Percentiles rank a stretch among this genome's conserved stretches.
phyloP scores from a whole-genome alignment of 1,140 invertebrate species.

The Drosophila trapezifrons region DNA sequence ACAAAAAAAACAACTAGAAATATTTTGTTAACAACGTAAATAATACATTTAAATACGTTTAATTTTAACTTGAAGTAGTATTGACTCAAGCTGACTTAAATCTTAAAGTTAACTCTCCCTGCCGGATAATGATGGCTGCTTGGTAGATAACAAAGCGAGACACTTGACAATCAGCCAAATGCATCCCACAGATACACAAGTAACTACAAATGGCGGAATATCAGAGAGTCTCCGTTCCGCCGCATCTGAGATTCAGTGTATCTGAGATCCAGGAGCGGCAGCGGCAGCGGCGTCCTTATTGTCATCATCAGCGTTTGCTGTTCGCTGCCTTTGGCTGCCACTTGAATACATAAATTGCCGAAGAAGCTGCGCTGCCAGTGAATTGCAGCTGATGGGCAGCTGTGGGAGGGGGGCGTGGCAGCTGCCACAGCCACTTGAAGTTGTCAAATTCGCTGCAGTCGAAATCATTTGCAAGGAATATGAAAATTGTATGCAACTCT shows the following conservation, averaged over 20 bases:
- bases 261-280: slow-evolving; percentile 30
- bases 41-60: neutral
- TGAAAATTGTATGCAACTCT: slow-evolving; percentile 59
- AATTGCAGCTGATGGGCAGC: slow-evolving; percentile 52
- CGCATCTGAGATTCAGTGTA: slow-evolving; percentile 23
- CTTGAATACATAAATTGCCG: slow-evolving; percentile 80
- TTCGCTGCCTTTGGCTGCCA: slow-evolving; percentile 63
- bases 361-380: slow-evolving; percentile 54
- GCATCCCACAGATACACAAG: slow-evolving; percentile 67
- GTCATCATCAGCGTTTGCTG: slow-evolving; percentile 56
- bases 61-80: too few relatives aligned
- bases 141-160: slow-evolving; percentile 58
- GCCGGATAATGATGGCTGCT: slow-evolving; percentile 65
- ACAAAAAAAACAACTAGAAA: neutral
- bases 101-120: slow-evolving; percentile 14
- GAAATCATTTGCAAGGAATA: slow-evolving; percentile 72
- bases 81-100: neutral
- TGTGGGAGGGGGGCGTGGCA: slow-evolving; percentile 32
- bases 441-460: slow-evolving; percentile 75
- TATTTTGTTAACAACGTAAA: neutral
- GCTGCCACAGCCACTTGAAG: slow-evolving; percentile 75
- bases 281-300: slow-evolving; percentile 34
- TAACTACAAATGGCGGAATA: slow-evolving; percentile 57
- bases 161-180: slow-evolving; percentile 76
- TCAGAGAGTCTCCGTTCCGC: slow-evolving; percentile 28